A percentile compares a stretch with the other conserved stretches of the same genome.
Evolutionary conservation across 2,113 vertebrate species (phyloP).

Genomic region (Acrocephalus kingi): DNA sequence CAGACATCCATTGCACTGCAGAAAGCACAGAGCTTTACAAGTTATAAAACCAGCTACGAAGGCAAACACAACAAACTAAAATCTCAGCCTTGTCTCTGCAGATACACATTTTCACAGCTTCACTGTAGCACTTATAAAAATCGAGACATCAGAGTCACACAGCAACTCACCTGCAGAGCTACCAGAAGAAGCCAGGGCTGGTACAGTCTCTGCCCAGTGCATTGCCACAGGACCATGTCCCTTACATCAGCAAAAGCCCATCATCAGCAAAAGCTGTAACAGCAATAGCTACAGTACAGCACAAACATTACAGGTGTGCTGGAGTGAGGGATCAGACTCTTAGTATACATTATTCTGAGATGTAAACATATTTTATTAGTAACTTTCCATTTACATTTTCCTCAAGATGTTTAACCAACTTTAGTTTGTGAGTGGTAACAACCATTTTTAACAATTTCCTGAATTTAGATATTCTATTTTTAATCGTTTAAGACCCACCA

Average conservation of each 20-base stretch:
- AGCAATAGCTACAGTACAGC: not conserved
- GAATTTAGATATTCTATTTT: not conserved
- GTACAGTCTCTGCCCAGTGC: not conserved
- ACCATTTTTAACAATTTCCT: not conserved
- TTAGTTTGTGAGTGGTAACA: not conserved
- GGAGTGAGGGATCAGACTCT: not conserved
- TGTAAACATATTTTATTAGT: not conserved
- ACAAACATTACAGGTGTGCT: not conserved
- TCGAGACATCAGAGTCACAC: not conserved
- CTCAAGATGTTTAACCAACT: not conserved
- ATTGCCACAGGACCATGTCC: not conserved
- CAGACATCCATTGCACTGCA: not conserved
- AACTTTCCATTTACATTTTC: not conserved
- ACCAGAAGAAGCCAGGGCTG: not conserved
- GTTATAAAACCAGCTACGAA: not conserved
- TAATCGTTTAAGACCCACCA: not conserved
- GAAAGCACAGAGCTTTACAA: not conserved
- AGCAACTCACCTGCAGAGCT: not conserved
- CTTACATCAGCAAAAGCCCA: accelerated
- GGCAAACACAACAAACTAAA: not conserved
- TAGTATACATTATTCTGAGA: not conserved
- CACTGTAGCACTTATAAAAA: not conserved
- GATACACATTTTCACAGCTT: not conserved
- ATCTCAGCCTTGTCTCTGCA: not conserved
- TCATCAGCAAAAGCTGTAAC: not conserved